Base-by-base conservation (phyloP, 1,140 invertebrate genomes). In the Babylonia areolata region DNA sequence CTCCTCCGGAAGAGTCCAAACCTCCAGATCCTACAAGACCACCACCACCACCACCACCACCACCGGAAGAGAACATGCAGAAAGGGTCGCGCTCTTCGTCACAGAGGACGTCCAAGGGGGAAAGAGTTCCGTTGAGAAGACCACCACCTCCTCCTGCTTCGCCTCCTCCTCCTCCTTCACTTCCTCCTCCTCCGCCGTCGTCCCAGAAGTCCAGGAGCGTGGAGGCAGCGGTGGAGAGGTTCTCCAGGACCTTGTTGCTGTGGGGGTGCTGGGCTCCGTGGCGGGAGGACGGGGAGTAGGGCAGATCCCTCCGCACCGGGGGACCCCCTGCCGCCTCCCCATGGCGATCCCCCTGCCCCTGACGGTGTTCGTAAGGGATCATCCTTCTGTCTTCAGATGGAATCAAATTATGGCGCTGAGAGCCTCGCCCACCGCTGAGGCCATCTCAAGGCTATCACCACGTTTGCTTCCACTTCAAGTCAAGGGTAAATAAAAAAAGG, bases 31-130 rank as follows among this genome's bases (percentile, higher is more conserved):
- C n/a, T n/a, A n/a, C n/a, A n/a, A n/a, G n/a, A 17, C 0, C 46
- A 17, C 17, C 46, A 9, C 9, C 17, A 17, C 46, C 46, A n/a
- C 46, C 46, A 17, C 0, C 46, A 17, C 17, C 46, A 9, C 9
- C 17, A 17, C 46, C 46, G 46, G 46, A 9, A 17, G 46, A 51
- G 84, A 88, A 82, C 87, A 83, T 17, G 58, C 85, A 46, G 73
- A 80, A 51, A 0, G 69, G 39, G 42, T 73, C 69, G 69, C 35
- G 28, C 2, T 81, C 78, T 35, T 46, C 81, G 73, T 84, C 82
- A 73, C 75, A 84, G 33, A 37, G 20, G 31, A 33, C 23, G 31
- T 85, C 84, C 31, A 54, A 85, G 2, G 77, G 46, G 11, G 54
- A 40, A 3, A 85, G 73, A 2, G 51, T 78, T 20, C 12, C 73